These are phyloP conservation scores for Porites evermanni DNA, from an alignment of 92 coral and sea anemone genomes.

Conservation along the genomic window DNA sequence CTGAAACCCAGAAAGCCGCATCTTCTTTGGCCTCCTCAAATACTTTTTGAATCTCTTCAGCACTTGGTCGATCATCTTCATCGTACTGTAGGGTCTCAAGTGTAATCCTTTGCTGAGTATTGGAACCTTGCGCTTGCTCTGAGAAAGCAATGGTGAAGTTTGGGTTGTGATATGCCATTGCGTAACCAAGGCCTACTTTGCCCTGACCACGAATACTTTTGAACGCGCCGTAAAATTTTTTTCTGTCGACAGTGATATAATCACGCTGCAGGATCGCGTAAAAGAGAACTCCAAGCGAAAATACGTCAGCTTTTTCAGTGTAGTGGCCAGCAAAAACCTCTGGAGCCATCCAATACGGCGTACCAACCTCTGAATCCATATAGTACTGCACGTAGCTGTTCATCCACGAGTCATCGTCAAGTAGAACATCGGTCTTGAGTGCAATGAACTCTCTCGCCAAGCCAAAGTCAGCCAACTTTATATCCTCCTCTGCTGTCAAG, in stretches of 20 bases:
- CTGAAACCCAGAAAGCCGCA: too few species aligned
- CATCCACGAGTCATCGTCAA: neutral
- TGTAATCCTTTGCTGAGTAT: conserved; percentile 7
- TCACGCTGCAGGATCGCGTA: conserved; percentile 65
- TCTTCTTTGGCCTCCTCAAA: too few species aligned
- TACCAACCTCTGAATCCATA: conserved; percentile 46
- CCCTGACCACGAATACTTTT: conserved; percentile 17
- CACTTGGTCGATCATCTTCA: too few species aligned
- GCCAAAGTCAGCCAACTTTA: conserved; percentile 81
- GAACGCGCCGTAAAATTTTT: conserved; percentile 61
- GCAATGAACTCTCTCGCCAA: conserved; percentile 46
- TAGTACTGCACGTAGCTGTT: conserved; percentile 33
- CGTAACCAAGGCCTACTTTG: conserved; percentile 53
- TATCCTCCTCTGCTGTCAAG: conserved; percentile 54
- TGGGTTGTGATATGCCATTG: conserved; percentile 14
- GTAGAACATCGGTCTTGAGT: conserved; percentile 22
- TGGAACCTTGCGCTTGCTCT: conserved; percentile 15
- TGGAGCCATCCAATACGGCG: conserved; percentile 65
- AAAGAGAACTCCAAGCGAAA: conserved; percentile 73
- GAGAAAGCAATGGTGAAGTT: conserved; percentile 18
- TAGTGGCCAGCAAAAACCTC: conserved; percentile 61
- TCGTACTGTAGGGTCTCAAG: too few species aligned
- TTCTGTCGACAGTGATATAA: conserved; percentile 13
- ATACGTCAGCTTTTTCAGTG: conserved; percentile 71
- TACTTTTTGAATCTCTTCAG: too few species aligned